Evolutionary conservation across 2,888 invertebrate genomes (phyloP).

Genomic region (Acleris emargana): DNA sequence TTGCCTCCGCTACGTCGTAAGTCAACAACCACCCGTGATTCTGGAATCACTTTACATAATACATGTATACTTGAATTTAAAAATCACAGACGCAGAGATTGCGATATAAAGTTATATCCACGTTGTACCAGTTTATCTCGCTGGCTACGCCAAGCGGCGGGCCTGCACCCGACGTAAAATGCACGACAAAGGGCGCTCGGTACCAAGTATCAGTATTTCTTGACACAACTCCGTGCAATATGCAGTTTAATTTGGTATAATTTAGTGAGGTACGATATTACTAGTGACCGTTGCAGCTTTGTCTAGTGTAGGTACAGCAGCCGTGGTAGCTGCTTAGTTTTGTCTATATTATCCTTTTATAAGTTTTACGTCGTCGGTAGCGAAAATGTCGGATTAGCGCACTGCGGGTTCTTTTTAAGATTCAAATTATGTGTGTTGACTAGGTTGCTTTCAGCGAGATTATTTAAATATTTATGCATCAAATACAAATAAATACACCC

Average conservation of each 20-base stretch:
- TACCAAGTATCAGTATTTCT: constrained; percentile 19
- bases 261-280: too few relatives aligned
- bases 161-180: constrained; percentile 30
- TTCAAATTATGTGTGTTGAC: too few relatives aligned
- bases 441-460: too few relatives aligned
- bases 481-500: too few relatives aligned
- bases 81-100: constrained; percentile 63
- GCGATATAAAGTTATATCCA: constrained; percentile 59
- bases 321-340: too few relatives aligned
- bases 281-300: too few relatives aligned
- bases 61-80: constrained; percentile 65
- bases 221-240: constrained; percentile 24
- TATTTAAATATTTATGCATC: too few relatives aligned
- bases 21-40: constrained; percentile 48
- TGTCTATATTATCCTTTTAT: too few relatives aligned
- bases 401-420: too few relatives aligned
- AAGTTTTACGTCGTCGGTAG: too few relatives aligned
- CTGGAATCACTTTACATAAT: constrained; percentile 66
- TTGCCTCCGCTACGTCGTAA: constrained; percentile 8
- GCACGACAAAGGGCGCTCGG: constrained; percentile 30
- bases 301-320: too few relatives aligned
- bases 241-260: constrained; percentile 7
- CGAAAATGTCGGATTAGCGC: too few relatives aligned
- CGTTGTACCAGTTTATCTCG: constrained; percentile 48
- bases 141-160: constrained; percentile 45